Evolutionary conservation across 2,797 vertebrate species (phyloP).

Genomic region (Pangasius sanitwongsei): DNA sequence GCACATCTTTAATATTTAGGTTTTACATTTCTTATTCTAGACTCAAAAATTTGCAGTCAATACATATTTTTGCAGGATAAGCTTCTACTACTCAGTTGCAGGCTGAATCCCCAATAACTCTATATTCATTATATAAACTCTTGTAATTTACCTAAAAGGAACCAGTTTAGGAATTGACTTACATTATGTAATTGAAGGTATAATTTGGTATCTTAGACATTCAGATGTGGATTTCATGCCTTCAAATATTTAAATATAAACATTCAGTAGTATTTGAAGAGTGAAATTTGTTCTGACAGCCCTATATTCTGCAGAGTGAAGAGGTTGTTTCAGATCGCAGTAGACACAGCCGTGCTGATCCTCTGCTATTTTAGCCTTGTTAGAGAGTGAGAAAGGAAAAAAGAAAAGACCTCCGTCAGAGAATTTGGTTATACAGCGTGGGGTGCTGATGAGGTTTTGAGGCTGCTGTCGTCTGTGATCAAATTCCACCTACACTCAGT

Average conservation of each 20-base stretch:
- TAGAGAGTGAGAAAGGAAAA: constrained; percentile 38
- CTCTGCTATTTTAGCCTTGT: constrained; percentile 45
- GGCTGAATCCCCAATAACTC: not conserved
- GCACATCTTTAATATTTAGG: not conserved
- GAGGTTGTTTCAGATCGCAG: not conserved
- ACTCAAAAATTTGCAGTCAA: not conserved
- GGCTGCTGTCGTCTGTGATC: constrained; percentile 56
- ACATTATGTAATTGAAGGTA: not conserved
- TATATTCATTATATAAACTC: not conserved
- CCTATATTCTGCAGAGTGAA: not conserved
- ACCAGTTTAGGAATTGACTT: not conserved
- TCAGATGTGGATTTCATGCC: constrained; percentile 1
- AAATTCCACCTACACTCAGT: constrained; percentile 56
- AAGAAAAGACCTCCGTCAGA: constrained; percentile 57
- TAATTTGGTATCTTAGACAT: constrained; percentile 34
- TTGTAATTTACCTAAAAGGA: not conserved
- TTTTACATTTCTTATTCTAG: not conserved
- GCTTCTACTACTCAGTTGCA: not conserved
- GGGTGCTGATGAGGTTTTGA: constrained; percentile 70
- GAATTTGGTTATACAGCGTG: constrained; percentile 57
- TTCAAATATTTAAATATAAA: not conserved
- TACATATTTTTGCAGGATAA: not conserved
- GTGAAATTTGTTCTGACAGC: constrained; percentile 3
- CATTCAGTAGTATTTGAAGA: not conserved
- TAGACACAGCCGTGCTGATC: constrained; percentile 12